Conservation (phyloP, 2,888 invertebrate genomes). For the Nomada flava region DNA sequence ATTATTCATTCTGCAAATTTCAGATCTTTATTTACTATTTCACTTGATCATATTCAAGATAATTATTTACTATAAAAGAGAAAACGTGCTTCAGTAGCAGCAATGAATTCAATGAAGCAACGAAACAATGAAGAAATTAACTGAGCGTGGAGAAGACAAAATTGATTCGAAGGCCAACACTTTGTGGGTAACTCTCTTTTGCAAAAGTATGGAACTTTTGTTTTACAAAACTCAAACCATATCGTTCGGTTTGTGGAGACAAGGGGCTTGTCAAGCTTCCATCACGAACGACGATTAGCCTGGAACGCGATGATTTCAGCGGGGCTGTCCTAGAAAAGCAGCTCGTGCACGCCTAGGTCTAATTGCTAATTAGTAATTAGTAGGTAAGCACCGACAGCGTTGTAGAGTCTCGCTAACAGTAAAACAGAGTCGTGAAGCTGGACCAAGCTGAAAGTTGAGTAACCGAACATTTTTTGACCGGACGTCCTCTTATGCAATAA, state of each 20-base stretch:
- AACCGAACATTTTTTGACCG: slow-evolving; percentile 21
- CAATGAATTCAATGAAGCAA: no score
- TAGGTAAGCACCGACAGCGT: slow-evolving; percentile 50
- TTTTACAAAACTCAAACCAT: no score
- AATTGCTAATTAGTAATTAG: slow-evolving; percentile 79
- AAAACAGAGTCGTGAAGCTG: background rate
- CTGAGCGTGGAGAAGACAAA: no score
- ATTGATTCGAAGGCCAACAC: no score
- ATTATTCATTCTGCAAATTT: no score
- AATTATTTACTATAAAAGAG: no score
- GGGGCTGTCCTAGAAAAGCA: slow-evolving; percentile 73
- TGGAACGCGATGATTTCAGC: slow-evolving; percentile 70
- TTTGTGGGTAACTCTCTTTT: no score
- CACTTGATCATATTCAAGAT: no score
- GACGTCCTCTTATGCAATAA: slow-evolving; percentile 16
- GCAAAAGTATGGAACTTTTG: no score
- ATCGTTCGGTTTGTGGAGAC: background rate
- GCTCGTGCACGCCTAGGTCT: slow-evolving; percentile 53
- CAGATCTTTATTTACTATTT: no score
- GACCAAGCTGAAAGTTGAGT: slow-evolving; percentile 13
- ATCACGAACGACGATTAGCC: slow-evolving; percentile 66
- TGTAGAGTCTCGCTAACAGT: slow-evolving; percentile 23
- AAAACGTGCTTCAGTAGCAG: no score
- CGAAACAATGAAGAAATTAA: no score
- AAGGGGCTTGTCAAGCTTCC: slow-evolving; percentile 38